Evolutionary conservation across 2,888 invertebrate genomes (phyloP), one percentile per base, ranked within the genome.

Genomic region (Nomada hirtipes): DNA sequence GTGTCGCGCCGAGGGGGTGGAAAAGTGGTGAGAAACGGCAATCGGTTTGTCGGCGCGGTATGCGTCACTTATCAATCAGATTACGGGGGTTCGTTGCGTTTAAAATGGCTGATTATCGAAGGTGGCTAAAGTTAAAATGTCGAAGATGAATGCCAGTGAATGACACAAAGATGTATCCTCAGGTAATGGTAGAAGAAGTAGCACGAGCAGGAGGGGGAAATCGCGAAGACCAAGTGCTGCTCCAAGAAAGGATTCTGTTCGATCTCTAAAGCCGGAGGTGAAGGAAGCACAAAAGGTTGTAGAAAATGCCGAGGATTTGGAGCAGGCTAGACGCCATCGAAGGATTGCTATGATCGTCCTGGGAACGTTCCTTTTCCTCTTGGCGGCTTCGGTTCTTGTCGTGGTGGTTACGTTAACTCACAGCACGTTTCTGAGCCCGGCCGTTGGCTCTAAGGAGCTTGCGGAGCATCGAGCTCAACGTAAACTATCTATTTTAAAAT

Each of bases 231-330:
- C 89, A 44, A 92, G 91, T 59, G 71, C 88, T 1, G 79, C 86
- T 0, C 91, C 98, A 97, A 94, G 98, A 97, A 94, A 97, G 98
- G 97, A 98, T 97, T 98, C 95, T 96, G 97, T 96, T 29, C 89
- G 90, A 10, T 91, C 91, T 4, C 73, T 89, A 7, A 89, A 88
- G 76, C 72, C 81, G 76, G 91, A 90, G 29, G 77, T 82, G 15
- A 83, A 84, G 71, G 94, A 94, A 85, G 90, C 92, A 69, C 94
- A 94, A 84, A 95, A 95, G 76, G 94, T 95, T 85, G 81, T 93
- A 57, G 83, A 88, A 42, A 81, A 85, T n/a, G 85, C 89, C 2
- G 94, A 93, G 53, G 95, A 95, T 82, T 95, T 95, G 83, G 95
- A 95, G 87, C 96, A 96, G 90, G 96, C 96, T 89, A 95, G 96